Conservation (phyloP, 1,140 invertebrate species). For the Drosophila carrolli region DNA sequence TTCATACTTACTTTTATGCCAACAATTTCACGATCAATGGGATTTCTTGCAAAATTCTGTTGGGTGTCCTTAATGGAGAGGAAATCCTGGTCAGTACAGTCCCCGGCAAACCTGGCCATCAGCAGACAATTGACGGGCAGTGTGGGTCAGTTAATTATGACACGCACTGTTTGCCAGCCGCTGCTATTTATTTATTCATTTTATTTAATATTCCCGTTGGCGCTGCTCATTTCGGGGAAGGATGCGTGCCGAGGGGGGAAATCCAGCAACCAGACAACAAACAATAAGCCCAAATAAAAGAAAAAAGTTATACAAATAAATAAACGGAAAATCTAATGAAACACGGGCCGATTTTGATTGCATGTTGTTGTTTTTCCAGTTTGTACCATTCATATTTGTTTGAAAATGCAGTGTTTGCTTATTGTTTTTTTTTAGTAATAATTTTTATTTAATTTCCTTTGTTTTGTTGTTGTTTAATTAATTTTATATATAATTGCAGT, state of each 20-base stretch:
- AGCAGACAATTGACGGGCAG: background rate
- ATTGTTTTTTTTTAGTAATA: conserved; percentile 74
- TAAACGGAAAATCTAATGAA: conserved; percentile 50
- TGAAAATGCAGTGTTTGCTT: conserved; percentile 25
- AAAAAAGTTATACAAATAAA: conserved; percentile 12
- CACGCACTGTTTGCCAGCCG: conserved; percentile 40
- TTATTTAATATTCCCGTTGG: conserved; percentile 35
- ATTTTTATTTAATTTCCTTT: conserved; percentile 82
- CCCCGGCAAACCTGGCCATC: conserved; percentile 9
- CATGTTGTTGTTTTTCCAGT: conserved; percentile 35
- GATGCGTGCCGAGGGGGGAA: background rate
- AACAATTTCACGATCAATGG: background rate
- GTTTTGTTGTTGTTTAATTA: conserved; percentile 80
- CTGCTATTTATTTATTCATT: conserved; percentile 47
- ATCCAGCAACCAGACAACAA: conserved; percentile 19
- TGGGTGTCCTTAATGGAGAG: too few relatives aligned
- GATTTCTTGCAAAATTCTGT: background rate
- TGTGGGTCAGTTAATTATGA: conserved; percentile 38
- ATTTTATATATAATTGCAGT: conserved; percentile 83
- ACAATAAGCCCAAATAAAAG: conserved; percentile 15
- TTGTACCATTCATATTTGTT: conserved; percentile 17
- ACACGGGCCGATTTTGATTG: conserved; percentile 54
- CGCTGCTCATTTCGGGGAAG: conserved; percentile 25
- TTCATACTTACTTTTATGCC: background rate
- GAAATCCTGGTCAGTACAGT: conserved; percentile 11